Evolutionary conservation across 2,113 vertebrate species (phyloP), one percentile per base, ranked within the genome.

Genomic region (Miniopterus natalensis): DNA sequence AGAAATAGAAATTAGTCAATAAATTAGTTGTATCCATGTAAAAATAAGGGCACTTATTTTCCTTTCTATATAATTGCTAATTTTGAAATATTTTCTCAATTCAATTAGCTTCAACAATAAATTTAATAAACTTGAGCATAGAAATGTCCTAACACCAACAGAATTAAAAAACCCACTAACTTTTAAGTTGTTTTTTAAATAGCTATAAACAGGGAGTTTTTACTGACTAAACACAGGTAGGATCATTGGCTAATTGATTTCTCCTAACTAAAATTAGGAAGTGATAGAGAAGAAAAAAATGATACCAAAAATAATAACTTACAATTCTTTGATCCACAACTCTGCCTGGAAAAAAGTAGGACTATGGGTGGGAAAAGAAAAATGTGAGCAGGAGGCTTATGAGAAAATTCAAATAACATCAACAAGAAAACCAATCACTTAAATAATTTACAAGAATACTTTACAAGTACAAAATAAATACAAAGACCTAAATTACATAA

Each of bases 261-360:
- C 51, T 87, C 90, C 63, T 95, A 97, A 94, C 8, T 90, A 55
- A 94, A 94, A 96, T 77, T 77, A 94, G 90, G 31, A 96, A 93
- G 14, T 65, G 10, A 81, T 11, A 4, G 14, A 80, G 57, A 87
- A 92, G 45, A 12, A 51, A 91, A 90, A 79, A 47, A 86, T 36
- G 57, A 83, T 71, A 95, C 1, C 29, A 31, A 97, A 96, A 23
- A 11, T 23, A 23, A 10, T 20, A 86, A 99, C 99, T 99, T 97
- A 99, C 99, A 99, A 96, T 98, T 99, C 99, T 98, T 99, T 99
- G 98, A 99, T 99, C 99, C 99, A 99, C 8, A 99, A 97, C 66
- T 99, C 99, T 0, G 99, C 99, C 93, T 99, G 98, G 98, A 99
- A 99, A 97, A 98, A 99, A 0, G 98, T 98, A 88, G 98, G 96